A percentile compares a stretch with the other conserved stretches of the same genome.
Evolutionary conservation across 2,797 vertebrate species (phyloP).

Genomic region (Poecile montanus): DNA sequence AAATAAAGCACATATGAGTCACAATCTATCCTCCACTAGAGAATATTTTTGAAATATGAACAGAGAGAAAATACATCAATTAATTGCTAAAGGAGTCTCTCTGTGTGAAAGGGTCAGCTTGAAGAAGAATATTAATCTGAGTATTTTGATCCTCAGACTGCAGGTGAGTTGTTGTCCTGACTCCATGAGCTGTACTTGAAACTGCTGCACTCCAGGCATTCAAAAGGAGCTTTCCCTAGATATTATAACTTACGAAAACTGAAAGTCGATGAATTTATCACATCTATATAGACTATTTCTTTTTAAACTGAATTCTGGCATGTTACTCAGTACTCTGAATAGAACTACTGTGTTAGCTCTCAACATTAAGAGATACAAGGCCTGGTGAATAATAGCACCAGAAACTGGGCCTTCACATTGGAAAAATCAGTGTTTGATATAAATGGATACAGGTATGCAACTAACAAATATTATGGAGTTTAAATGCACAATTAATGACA

Average conservation of each 20-base stretch:
- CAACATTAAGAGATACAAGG: not conserved
- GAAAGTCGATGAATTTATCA: not conserved
- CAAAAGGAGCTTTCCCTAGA: not conserved
- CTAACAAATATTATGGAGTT: not conserved
- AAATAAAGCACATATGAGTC: not conserved
- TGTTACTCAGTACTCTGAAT: not conserved
- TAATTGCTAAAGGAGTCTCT: not conserved
- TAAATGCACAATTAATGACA: not conserved
- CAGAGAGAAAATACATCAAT: not conserved
- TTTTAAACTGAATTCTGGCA: not conserved
- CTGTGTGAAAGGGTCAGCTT: not conserved
- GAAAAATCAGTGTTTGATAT: not conserved
- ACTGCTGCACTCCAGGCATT: not conserved
- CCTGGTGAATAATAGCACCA: not conserved
- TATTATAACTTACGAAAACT: not conserved
- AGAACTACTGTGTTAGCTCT: not conserved
- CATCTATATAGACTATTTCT: not conserved
- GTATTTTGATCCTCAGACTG: conserved; percentile 2
- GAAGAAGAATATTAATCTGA: not conserved
- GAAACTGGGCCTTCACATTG: not conserved
- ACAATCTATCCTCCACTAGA: not conserved
- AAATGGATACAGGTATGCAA: not conserved
- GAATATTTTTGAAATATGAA: not conserved
- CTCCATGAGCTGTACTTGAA: not conserved
- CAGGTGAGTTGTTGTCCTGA: not conserved